Evolutionary conservation across 2,888 invertebrate genomes (phyloP).

Genomic region (Netelia melanura): DNA sequence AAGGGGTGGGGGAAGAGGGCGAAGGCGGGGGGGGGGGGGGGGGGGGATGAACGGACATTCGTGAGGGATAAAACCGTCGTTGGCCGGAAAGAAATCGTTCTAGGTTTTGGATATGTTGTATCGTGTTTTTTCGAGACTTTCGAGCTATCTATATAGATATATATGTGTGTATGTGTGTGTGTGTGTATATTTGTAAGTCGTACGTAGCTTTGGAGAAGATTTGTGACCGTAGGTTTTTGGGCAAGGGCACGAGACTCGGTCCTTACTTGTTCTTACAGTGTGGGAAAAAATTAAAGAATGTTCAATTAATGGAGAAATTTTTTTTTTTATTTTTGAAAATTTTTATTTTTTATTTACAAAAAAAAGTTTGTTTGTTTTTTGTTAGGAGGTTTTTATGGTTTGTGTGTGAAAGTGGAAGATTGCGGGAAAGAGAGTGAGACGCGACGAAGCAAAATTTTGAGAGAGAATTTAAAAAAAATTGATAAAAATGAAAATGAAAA

Average conservation of each 20-base stretch:
- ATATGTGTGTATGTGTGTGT: background rate
- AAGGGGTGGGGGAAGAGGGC: constrained; percentile 43
- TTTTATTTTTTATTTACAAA: no score
- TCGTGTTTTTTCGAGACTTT: constrained; percentile 36
- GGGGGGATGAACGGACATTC: constrained; percentile 71
- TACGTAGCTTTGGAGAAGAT: constrained; percentile 65
- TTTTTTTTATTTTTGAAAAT: no score
- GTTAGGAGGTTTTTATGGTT: no score
- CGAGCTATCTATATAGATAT: constrained; percentile 5
- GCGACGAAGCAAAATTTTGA: constrained; percentile 47
- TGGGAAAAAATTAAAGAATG: constrained; percentile 46
- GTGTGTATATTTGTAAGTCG: background rate
- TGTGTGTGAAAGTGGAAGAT: no score
- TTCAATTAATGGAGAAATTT: no score
- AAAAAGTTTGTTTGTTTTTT: no score
- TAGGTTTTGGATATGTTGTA: constrained; percentile 59
- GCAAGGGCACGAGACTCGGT: background rate
- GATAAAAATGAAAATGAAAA: constrained; percentile 17
- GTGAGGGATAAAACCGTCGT: constrained; percentile 78
- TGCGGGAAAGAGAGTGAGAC: background rate
- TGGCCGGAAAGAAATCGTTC: constrained; percentile 74
- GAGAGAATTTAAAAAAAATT: background rate
- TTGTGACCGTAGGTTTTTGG: constrained; percentile 57
- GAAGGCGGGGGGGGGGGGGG: constrained; percentile 58
- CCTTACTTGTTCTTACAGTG: constrained; percentile 1